Evolutionary conservation across 2,797 vertebrate species (phyloP).

Genomic region (Mergus octosetaceus): DNA sequence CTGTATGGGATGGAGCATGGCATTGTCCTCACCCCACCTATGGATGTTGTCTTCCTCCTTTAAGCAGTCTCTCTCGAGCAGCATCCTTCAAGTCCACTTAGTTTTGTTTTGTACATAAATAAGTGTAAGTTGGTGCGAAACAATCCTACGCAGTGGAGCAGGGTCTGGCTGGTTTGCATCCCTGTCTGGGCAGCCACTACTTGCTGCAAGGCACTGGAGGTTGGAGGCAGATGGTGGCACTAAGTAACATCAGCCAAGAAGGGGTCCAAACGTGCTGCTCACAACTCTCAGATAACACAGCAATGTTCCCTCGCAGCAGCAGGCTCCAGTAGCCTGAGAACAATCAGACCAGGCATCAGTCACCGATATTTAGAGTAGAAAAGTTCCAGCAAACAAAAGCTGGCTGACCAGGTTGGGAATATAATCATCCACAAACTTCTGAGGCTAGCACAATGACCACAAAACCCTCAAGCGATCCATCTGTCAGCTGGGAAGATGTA

Average conservation of each 20-base stretch:
- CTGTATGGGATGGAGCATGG: accelerated
- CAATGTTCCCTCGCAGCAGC: not conserved
- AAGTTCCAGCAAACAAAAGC: not conserved
- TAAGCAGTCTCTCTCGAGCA: not conserved
- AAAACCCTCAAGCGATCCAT: not conserved
- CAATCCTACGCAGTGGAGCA: no score
- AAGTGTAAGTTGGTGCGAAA: no score
- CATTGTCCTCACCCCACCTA: not conserved
- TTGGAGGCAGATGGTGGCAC: not conserved
- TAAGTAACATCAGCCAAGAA: not conserved
- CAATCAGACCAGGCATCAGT: not conserved
- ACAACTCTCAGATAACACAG: not conserved
- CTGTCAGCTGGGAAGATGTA: conserved; percentile 13
- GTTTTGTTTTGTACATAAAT: not conserved
- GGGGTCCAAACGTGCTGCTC: not conserved
- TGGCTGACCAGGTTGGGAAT: not conserved
- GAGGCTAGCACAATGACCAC: not conserved
- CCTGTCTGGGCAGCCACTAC: not conserved
- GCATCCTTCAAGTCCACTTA: not conserved
- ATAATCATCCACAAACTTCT: not conserved
- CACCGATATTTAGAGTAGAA: not conserved
- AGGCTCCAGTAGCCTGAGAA: not conserved
- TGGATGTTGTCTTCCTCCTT: not conserved
- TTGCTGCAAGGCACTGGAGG: not conserved
- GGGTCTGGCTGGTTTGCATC: not conserved